These are phyloP conservation scores for Pseudomyrmex flavicornis DNA, from an alignment of 1,140 invertebrate species.

Conservation along the genomic window DNA sequence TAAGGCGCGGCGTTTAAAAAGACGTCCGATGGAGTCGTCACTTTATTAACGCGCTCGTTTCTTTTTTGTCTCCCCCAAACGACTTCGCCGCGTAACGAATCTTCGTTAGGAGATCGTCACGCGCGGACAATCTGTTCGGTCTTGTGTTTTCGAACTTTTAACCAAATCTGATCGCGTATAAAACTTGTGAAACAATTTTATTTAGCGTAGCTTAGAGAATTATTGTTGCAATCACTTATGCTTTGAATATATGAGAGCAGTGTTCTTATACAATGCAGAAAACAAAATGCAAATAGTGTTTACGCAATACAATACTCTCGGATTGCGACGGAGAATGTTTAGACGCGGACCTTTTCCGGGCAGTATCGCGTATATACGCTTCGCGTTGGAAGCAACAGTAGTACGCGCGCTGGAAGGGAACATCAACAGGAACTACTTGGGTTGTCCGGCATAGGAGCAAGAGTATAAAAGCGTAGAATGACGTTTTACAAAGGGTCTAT, in stretches of 20 bases:
- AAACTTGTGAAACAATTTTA: too few species aligned
- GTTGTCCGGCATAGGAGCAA: slow-evolving; percentile 44
- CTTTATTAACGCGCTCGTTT: slow-evolving; percentile 60
- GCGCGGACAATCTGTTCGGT: too few species aligned
- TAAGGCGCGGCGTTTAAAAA: slow-evolving; percentile 32
- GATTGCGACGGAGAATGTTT: too few species aligned
- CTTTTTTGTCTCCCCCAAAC: background rate
- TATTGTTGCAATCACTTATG: too few species aligned
- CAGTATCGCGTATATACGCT: background rate
- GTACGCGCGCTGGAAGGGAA: slow-evolving; percentile 29
- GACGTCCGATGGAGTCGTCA: slow-evolving; percentile 62
- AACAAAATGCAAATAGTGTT: too few species aligned
- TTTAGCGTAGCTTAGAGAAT: too few species aligned
- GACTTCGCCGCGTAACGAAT: background rate
- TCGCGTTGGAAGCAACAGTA: slow-evolving; percentile 15
- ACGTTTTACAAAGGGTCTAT: slow-evolving; percentile 84
- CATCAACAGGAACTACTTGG: slow-evolving; percentile 32
- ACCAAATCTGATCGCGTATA: too few species aligned
- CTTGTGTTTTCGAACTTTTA: too few species aligned
- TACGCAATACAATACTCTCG: too few species aligned
- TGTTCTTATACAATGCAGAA: too few species aligned
- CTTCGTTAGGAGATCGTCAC: background rate
- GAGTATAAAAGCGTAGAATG: slow-evolving; percentile 81
- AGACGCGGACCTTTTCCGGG: background rate
- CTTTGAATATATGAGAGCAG: too few species aligned